These are phyloP conservation scores for Myotis pilosus DNA, from an alignment of 2,797 vertebrate genomes.

Conservation along the genomic window DNA sequence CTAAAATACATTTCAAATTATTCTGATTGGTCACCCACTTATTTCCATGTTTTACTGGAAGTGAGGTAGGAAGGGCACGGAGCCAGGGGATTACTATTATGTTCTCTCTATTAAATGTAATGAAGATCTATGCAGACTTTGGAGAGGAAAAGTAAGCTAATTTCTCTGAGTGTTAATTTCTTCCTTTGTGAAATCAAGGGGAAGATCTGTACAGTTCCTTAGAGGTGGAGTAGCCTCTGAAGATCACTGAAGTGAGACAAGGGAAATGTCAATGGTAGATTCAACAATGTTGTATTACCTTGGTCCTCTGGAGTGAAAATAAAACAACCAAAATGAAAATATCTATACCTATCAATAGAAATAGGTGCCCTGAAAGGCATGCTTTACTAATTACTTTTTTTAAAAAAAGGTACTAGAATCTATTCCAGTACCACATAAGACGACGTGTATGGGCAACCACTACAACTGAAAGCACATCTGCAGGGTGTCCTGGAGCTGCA, in stretches of 20 bases:
- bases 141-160: not conserved
- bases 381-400: not conserved
- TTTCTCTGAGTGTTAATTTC: not conserved
- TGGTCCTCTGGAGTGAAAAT: not conserved
- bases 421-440: not conserved
- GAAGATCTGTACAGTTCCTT: not conserved
- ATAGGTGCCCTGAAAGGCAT: not conserved
- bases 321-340: not conserved
- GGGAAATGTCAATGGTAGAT: not conserved
- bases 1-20: slow-evolving; percentile 46
- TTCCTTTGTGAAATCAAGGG: slow-evolving; percentile 13
- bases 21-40: not conserved
- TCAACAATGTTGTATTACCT: not conserved
- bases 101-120: not conserved
- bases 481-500: not conserved
- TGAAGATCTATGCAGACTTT: not conserved
- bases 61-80: not conserved
- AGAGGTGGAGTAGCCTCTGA: not conserved
- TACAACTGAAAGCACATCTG: not conserved
- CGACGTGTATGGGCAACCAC: not conserved
- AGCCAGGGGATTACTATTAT: not conserved
- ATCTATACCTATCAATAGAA: not conserved
- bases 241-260: not conserved
- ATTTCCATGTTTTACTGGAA: not conserved
- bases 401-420: not conserved